Conservation (phyloP, 2,888 invertebrate genomes). For the Cyrtodaria siliqua region DNA sequence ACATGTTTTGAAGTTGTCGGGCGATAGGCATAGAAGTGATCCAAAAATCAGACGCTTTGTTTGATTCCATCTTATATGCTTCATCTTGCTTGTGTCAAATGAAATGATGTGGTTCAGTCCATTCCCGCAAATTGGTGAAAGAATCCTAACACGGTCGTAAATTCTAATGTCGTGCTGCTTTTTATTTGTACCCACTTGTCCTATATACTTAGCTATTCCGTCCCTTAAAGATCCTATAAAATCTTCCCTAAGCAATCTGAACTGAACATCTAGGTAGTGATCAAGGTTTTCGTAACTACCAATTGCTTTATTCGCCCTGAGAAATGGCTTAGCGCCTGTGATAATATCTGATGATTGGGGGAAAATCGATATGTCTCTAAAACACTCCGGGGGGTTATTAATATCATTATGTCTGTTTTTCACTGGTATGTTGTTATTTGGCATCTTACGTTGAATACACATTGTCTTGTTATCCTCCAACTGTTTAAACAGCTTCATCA, state of each 20-base stretch:
- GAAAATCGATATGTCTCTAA: slow-evolving; percentile 49
- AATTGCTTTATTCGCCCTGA: slow-evolving; percentile 88
- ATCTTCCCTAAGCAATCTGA: slow-evolving; percentile 92
- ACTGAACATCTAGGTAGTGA: slow-evolving; percentile 92
- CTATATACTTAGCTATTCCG: slow-evolving; percentile 88
- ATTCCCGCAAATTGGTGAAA: slow-evolving; percentile 54
- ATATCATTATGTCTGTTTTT: too few relatives aligned
- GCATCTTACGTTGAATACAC: too few relatives aligned
- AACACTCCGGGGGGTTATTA: slow-evolving; percentile 26
- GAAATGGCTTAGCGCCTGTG: slow-evolving; percentile 82
- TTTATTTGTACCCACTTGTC: slow-evolving; percentile 59
- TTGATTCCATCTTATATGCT: slow-evolving; percentile 84
- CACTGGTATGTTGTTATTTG: too few relatives aligned
- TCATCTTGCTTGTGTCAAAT: slow-evolving; percentile 56
- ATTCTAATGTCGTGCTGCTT: slow-evolving; percentile 63
- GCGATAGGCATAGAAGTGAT: slow-evolving; percentile 91
- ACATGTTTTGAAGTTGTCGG: slow-evolving; percentile 90
- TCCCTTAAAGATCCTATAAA: slow-evolving; percentile 91
- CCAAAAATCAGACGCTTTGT: slow-evolving; percentile 90
- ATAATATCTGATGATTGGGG: slow-evolving; percentile 84
- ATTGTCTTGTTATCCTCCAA: too few relatives aligned
- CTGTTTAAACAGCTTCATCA: too few relatives aligned
- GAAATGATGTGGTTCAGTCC: slow-evolving; percentile 68
- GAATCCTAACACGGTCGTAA: slow-evolving; percentile 75
- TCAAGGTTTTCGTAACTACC: slow-evolving; percentile 89